These are phyloP conservation scores for Drosophila seguyi DNA, from an alignment of 1,140 invertebrate genomes.

Conservation along the genomic window DNA sequence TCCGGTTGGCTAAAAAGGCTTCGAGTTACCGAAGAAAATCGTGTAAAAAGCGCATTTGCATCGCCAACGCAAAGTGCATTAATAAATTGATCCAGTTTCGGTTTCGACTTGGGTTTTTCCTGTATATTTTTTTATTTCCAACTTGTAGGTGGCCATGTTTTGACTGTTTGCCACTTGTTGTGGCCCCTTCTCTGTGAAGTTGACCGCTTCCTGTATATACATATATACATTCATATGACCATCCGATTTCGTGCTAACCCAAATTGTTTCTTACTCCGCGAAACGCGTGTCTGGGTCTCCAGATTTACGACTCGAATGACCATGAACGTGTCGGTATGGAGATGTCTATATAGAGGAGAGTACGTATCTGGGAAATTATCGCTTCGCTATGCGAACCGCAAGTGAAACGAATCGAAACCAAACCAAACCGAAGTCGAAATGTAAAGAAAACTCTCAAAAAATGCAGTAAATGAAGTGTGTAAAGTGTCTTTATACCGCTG, in stretches of 20 bases:
- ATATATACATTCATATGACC: neutral
- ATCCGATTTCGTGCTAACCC: slow-evolving; percentile 51
- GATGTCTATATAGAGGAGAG: slow-evolving; percentile 30
- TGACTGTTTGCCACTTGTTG: slow-evolving; percentile 57
- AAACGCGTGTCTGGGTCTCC: slow-evolving; percentile 53
- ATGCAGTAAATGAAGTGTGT: slow-evolving; percentile 44
- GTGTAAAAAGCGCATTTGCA: slow-evolving; percentile 45
- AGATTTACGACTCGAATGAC: slow-evolving; percentile 67
- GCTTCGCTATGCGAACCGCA: slow-evolving; percentile 48
- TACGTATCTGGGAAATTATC: slow-evolving; percentile 50
- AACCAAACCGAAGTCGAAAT: slow-evolving; percentile 11
- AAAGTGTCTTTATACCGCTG: slow-evolving; percentile 20
- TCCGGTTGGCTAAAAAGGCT: slow-evolving; percentile 45
- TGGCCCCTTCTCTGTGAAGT: slow-evolving; percentile 27
- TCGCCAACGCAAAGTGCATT: slow-evolving; percentile 51
- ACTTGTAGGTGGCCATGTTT: slow-evolving; percentile 57
- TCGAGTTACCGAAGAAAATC: slow-evolving; percentile 44
- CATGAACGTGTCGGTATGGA: slow-evolving; percentile 65
- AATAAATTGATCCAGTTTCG: slow-evolving; percentile 56
- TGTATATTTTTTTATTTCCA: slow-evolving; percentile 25
- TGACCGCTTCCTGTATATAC: slow-evolving; percentile 30
- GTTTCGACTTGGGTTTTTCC: slow-evolving; percentile 4
- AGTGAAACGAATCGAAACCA: slow-evolving; percentile 29
- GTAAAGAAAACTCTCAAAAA: slow-evolving; percentile 41
- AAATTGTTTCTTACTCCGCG: slow-evolving; percentile 36